Conservation (phyloP, 2,888 invertebrate genomes). For the Drosophila infuscata region DNA sequence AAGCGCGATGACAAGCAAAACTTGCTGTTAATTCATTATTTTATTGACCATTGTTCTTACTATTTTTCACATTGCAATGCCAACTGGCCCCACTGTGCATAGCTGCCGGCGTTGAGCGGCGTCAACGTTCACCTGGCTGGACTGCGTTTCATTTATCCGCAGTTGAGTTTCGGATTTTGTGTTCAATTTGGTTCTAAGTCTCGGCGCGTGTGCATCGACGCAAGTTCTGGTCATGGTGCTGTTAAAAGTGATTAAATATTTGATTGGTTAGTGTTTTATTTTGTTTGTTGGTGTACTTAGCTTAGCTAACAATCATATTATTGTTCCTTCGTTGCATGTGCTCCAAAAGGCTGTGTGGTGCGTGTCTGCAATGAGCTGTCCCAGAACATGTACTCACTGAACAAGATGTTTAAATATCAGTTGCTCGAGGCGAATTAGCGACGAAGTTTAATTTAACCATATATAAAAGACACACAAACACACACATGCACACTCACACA, state of each 20-base stretch:
- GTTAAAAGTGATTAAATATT: slow-evolving; percentile 81
- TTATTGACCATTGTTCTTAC: background rate
- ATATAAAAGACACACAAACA: background rate
- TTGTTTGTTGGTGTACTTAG: slow-evolving; percentile 7
- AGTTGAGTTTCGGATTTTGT: slow-evolving; percentile 63
- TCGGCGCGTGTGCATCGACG: slow-evolving; percentile 74
- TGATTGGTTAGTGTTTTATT: slow-evolving; percentile 76
- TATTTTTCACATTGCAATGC: background rate
- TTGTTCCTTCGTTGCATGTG: slow-evolving; percentile 24
- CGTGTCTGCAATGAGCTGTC: slow-evolving; percentile 75
- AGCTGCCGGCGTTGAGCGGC: slow-evolving; percentile 28
- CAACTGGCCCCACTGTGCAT: slow-evolving; percentile 50
- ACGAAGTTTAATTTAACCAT: background rate
- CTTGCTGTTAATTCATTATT: background rate
- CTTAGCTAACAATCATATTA: slow-evolving; percentile 6
- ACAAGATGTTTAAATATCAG: slow-evolving; percentile 75
- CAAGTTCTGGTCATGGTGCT: slow-evolving; percentile 75
- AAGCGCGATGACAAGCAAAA: slow-evolving; percentile 5
- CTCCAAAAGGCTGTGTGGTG: slow-evolving; percentile 72
- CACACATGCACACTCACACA: slow-evolving; percentile 4
- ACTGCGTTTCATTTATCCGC: slow-evolving; percentile 55
- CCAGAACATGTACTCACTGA: slow-evolving; percentile 72
- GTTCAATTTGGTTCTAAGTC: slow-evolving; percentile 82
- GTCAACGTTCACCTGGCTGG: slow-evolving; percentile 42
- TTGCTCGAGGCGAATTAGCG: slow-evolving; percentile 67